Percentiles rank a stretch among this genome's conserved stretches.
Conservation (phyloP, 2,113 vertebrate species). For the Lepus timidus region DNA sequence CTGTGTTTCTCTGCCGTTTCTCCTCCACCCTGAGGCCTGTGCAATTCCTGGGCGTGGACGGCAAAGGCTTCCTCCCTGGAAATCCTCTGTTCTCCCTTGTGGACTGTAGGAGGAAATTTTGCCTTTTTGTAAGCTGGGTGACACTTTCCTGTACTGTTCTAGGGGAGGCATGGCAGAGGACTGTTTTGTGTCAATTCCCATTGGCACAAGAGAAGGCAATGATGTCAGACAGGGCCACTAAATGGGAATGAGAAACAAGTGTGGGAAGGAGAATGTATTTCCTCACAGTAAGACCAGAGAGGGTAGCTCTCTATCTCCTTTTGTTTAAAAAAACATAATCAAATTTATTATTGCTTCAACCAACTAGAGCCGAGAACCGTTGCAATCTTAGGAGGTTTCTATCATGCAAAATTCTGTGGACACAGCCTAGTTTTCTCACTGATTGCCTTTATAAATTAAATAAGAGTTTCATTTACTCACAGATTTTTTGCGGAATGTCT, state of each 20-base stretch:
- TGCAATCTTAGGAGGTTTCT: conserved; percentile 31
- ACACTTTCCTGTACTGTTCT: neutral
- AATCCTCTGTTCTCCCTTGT: neutral
- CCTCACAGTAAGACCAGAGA: neutral
- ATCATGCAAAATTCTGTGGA: neutral
- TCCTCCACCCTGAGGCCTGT: neutral
- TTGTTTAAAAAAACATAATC: conserved; percentile 39
- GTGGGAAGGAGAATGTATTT: neutral
- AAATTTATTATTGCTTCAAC: conserved; percentile 18
- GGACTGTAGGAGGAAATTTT: neutral
- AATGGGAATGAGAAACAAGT: neutral
- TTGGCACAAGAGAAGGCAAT: neutral
- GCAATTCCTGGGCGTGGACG: neutral
- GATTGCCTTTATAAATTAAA: conserved; percentile 30
- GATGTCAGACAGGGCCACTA: neutral
- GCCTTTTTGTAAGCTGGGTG: neutral
- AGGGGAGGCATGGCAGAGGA: neutral
- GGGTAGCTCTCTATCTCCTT: neutral
- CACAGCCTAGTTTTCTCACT: neutral
- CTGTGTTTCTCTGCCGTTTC: conserved; percentile 38
- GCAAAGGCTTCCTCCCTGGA: neutral
- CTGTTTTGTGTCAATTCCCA: neutral
- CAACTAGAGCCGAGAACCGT: neutral
- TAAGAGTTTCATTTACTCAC: conserved; percentile 42
- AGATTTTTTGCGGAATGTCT: conserved; percentile 2